Base-by-base conservation (phyloP, 2,113 vertebrate species). In the Sciurus niger region DNA sequence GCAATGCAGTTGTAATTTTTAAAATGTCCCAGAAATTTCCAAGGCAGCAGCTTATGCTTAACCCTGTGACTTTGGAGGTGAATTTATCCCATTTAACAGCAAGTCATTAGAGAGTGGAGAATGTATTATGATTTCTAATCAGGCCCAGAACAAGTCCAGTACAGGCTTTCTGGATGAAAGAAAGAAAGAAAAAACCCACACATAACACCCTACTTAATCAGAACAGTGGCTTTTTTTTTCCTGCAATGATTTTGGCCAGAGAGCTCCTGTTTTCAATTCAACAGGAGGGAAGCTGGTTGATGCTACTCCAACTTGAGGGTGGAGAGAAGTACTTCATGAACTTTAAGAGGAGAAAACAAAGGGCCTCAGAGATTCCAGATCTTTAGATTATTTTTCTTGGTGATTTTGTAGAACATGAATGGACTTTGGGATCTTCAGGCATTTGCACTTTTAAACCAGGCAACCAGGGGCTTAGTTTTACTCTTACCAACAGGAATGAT, bases 101-200 rank as follows among this genome's bases (percentile, higher is more conserved):
- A 1, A 55, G 80, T 37, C 93, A 90, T 63, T 32, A 12, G 89
- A 84, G 96, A 93, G 14, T 48, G 20, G 86, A 92, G 93, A 60
- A 53, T 53, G 89, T 97, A 87, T 97, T 93, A 94, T 76, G 93
- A 82, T 94, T 94, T 87, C 84, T 95, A 97, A 97, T 97, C 92
- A 97, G 95, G 87, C 95, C 40, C 40, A 40, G 40, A 40, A 40
- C 40, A 40, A 40, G 3, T 40, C 40, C 40, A 40, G 40, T 40
- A 40, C 4, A 40, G 40, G 40, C 40, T 40, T 40, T 40, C 40
- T 40, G 40, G 40, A 40, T 40, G 3, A 40, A 40, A 40, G 40
- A 40, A 40, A 40, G 4, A 40, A 40, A 40, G 4, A 40, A 40
- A 40, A 40, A 40, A 40, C 40, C 40, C 40, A 40, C 40, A 40